Conservation (phyloP, 2,888 invertebrate species). For the Leuctra nigra region DNA sequence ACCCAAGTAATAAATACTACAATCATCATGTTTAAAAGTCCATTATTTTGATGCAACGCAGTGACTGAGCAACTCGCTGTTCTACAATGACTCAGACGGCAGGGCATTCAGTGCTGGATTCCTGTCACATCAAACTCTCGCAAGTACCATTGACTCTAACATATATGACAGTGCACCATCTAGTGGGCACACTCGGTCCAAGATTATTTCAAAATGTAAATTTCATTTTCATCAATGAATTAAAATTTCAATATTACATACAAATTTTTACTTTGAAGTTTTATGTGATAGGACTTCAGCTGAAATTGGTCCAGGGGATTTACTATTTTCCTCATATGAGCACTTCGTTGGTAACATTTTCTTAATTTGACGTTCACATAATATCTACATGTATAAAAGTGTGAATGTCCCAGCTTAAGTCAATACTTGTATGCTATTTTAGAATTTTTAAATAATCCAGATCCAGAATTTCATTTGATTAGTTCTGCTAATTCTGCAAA, state of each 20-base stretch:
- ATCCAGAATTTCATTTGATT: too few relatives aligned
- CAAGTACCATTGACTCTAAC: too few relatives aligned
- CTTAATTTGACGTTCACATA: constrained; percentile 20
- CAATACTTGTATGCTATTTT: constrained; percentile 17
- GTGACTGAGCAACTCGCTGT: constrained; percentile 20
- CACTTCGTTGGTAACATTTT: constrained; percentile 18
- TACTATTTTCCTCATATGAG: constrained; percentile 15
- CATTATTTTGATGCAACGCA: constrained; percentile 21
- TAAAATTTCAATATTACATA: too few relatives aligned
- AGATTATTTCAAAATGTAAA: too few relatives aligned
- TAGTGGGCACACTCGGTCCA: too few relatives aligned
- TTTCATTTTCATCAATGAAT: too few relatives aligned
- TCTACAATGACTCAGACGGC: too few relatives aligned
- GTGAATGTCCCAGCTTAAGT: constrained; percentile 23
- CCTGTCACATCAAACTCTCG: neutral
- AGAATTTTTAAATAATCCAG: constrained; percentile 18
- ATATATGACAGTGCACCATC: too few relatives aligned
- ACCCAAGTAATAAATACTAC: constrained; percentile 33
- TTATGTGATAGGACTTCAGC: constrained; percentile 21
- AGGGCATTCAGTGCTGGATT: constrained; percentile 17
- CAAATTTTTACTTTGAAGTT: neutral
- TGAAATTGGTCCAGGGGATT: constrained; percentile 24
- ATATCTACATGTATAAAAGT: constrained; percentile 29
- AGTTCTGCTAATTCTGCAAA: too few relatives aligned
- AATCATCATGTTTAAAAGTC: constrained; percentile 27